Percentiles rank a stretch among this genome's conserved stretches.
Evolutionary conservation across 2,797 vertebrate species (phyloP).

Genomic region (Sebastes itinus): DNA sequence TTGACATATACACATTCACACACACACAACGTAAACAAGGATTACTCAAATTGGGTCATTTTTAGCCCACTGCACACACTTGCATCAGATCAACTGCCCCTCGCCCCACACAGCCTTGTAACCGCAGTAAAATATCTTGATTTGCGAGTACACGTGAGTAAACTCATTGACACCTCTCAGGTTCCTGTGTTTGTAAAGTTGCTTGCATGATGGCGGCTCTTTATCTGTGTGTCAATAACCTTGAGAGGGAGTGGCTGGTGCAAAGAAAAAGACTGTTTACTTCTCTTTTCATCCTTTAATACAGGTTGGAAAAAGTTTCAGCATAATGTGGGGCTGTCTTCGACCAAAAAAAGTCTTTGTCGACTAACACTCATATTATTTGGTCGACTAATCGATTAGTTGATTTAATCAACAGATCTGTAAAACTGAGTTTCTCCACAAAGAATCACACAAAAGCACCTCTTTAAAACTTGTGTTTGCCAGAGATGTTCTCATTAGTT

Average conservation of each 20-base stretch:
- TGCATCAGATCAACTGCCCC: background rate
- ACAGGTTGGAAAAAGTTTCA: background rate
- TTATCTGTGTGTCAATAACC: constrained; percentile 55
- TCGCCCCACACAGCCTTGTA: background rate
- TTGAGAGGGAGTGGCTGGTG: constrained; percentile 37
- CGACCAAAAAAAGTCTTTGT: too few relatives aligned
- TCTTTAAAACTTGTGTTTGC: too few relatives aligned
- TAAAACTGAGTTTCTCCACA: too few relatives aligned
- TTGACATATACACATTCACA: background rate
- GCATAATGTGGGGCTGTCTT: background rate
- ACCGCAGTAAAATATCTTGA: background rate
- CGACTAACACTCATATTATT: too few relatives aligned
- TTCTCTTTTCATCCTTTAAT: background rate
- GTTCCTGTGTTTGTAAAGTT: constrained; percentile 29
- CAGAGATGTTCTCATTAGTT: too few relatives aligned
- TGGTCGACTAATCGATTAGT: too few relatives aligned
- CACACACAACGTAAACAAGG: background rate
- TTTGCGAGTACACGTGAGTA: constrained; percentile 13
- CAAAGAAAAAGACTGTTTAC: background rate
- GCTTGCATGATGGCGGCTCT: constrained; percentile 35
- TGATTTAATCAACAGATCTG: too few relatives aligned
- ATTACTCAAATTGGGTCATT: background rate
- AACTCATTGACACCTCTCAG: constrained; percentile 8
- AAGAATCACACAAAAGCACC: too few relatives aligned
- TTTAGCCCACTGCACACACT: background rate